Conservation (phyloP, 2,888 invertebrate species). For the Leptura quadrifasciata region DNA sequence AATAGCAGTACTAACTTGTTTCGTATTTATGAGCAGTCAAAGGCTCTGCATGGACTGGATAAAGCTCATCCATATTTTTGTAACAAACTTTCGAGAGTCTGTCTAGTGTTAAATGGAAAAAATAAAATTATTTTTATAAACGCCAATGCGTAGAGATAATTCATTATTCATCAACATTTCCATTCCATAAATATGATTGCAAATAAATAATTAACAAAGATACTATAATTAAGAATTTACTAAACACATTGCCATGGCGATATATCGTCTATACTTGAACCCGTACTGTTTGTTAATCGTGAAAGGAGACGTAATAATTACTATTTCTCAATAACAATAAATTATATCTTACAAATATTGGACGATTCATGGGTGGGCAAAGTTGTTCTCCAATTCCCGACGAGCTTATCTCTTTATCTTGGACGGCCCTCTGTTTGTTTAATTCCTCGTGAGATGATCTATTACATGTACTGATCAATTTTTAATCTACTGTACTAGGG, state of each 20-base stretch:
- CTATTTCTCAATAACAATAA: constrained; percentile 70
- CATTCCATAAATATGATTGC: constrained; percentile 10
- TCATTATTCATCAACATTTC: constrained; percentile 28
- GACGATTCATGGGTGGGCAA: constrained; percentile 71
- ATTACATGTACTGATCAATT: constrained; percentile 60
- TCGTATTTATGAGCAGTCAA: too few species aligned
- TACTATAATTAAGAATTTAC: constrained; percentile 56
- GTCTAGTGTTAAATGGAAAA: too few species aligned
- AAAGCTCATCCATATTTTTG: too few species aligned
- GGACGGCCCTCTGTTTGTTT: constrained; percentile 70
- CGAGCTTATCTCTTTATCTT: constrained; percentile 66
- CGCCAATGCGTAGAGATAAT: constrained; percentile 32
- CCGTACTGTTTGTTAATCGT: constrained; percentile 54
- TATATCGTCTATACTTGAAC: constrained; percentile 50
- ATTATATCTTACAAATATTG: constrained; percentile 67
- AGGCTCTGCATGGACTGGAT: too few species aligned
- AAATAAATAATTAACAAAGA: constrained; percentile 37
- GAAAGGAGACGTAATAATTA: constrained; percentile 69
- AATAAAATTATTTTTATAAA: too few species aligned
- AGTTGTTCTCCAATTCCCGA: constrained; percentile 69
- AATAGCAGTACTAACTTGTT: too few species aligned
- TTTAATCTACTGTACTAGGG: constrained; percentile 38
- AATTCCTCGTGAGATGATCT: constrained; percentile 65
- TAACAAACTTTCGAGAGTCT: too few species aligned
- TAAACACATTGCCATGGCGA: constrained; percentile 51